phyloP scores from a whole-genome alignment of 1,140 invertebrate genomes.

The Psilanteris sp. region DNA sequence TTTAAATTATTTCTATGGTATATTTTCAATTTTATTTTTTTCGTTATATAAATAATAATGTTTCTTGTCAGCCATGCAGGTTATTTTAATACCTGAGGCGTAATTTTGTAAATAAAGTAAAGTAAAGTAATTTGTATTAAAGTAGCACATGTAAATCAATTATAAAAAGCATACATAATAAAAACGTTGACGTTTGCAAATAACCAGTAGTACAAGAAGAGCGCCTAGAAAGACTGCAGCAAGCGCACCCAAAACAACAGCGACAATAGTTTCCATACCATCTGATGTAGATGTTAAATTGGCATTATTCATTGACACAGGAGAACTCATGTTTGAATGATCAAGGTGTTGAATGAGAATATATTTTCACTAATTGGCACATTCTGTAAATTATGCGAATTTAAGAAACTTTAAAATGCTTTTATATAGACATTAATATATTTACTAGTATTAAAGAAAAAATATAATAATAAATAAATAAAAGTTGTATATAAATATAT shows the following conservation, averaged over 20 bases:
- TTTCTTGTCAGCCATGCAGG: no score
- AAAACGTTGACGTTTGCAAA: slow-evolving; percentile 81
- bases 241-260: slow-evolving; percentile 84
- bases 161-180: slow-evolving; percentile 73
- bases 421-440: no score
- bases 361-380: not conserved
- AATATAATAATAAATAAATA: no score
- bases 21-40: no score
- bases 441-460: no score
- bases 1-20: slow-evolving; percentile 1
- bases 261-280: slow-evolving; percentile 85
- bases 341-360: slow-evolving; percentile 25
- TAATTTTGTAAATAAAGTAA: no score
- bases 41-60: no score
- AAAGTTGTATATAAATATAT: no score
- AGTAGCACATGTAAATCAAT: no score
- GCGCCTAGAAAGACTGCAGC: slow-evolving; percentile 85
- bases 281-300: slow-evolving; percentile 63
- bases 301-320: slow-evolving; percentile 71
- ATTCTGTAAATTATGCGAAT: slow-evolving; percentile 2
- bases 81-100: no score
- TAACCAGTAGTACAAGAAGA: slow-evolving; percentile 83
- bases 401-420: no score
- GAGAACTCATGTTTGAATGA: slow-evolving; percentile 69
- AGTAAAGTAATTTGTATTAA: no score